Evolutionary conservation across 1,140 invertebrate genomes (phyloP), one percentile per base, ranked within the genome.

Genomic region (Eurosta solidaginis): DNA sequence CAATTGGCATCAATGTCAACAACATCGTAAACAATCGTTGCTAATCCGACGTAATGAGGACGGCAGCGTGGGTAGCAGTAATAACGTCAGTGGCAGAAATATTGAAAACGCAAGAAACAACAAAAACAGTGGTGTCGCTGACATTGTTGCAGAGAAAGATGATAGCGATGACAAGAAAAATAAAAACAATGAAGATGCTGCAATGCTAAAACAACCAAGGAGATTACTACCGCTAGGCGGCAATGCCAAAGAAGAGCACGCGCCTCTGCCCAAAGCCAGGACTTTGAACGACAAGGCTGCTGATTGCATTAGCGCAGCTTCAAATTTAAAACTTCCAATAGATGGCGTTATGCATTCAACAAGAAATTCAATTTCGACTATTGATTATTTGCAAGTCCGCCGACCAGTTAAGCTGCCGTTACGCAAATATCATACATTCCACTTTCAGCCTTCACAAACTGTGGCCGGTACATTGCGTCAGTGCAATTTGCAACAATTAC

Each of bases 381-480:
- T 14, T 44, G 59, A 63, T 40, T 40, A 63, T 63, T 49, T 40
- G 22, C n/a, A n/a, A n/a, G 42, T 91, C 77, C 90, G 29, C 49
- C 82, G 82, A 1, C 84, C 86, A 42, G 81, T 87, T 50, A 83
- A 91, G 84, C 89, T 92, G 80, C 92, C 91, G 0, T 81, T 93
- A 29, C 92, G 92, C 83, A 93, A 93, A 85, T 91, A 92, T 85
- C 91, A 92, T 85, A 92, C 91, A 82, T 92, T 92, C 82, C 92
- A 92, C 82, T 93, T 92, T 78, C 91, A 92, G 88, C 91, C 90
- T 33, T 91, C 82, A 88, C 83, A 87, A 77, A 87, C 84, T 20
- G 83, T 84, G 29, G 83, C 83, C 20, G 78, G 78, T 73, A 82
- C 74, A 29, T 36, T 59, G 2, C 49, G 54, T 20, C 54, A 49